Evolutionary conservation across 1,140 invertebrate genomes (phyloP), one percentile per base, ranked within the genome.

Genomic region (Geopemphigus sp.): DNA sequence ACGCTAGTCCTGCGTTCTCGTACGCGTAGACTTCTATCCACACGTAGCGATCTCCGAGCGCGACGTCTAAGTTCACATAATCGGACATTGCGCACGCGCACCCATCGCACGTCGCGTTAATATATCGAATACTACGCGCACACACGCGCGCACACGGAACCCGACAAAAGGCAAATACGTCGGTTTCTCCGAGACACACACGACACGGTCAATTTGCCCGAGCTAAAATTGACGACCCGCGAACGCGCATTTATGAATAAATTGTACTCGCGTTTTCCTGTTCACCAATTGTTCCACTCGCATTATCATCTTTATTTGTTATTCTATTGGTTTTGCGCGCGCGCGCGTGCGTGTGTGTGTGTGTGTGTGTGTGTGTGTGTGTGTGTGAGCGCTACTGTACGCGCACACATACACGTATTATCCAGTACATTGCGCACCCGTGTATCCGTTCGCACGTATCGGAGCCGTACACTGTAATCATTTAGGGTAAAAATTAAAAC

Each of bases 401-500:
- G 8, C 39, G n/a, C 72, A 74, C 24, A 54, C 24, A 59, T 11
- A 26, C 15, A 39, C 14, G 12, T 4, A 50, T 74, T 59, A 39
- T 59, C 72, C 54, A 59, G 72, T 57, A 59, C 72, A 59, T 74
- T 57, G 54, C 53, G 12, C 70, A 24, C 70, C 15, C 24, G 26
- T 70, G 15, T 74, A 74, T 66, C 61, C 61, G 61, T 39, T 64
- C 29, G 61, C 61, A 64, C 32, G 61, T 17, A 68, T 12, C 22
- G 19, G n/a, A 22, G 14, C 22, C 15, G 45, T 50, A 32, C 57
- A 47, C 57, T 63, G 74, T 63, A 78, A 78, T 78, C 74, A 78
- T 78, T 78, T 50, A 50, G 57, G 74, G 74, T 78, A 63, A 29
- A 78, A 78, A 78, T 47, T 63, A 50, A 59, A 76, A 59, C 73